Evolutionary conservation across 2,113 vertebrate genomes (phyloP).

Genomic region (Trogon surrucura): DNA sequence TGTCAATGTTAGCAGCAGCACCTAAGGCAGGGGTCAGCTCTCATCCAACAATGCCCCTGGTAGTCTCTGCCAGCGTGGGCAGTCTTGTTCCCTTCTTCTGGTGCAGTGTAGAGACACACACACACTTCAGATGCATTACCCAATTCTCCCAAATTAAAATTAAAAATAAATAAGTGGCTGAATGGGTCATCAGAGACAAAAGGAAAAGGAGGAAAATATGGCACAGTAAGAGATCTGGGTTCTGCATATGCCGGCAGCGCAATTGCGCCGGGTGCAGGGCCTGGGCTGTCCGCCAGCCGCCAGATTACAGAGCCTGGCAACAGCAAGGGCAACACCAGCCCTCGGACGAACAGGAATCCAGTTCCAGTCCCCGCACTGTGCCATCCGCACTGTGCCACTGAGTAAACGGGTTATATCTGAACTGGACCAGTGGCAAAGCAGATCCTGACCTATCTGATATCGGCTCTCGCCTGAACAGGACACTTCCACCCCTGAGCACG

Average conservation of each 20-base stretch:
- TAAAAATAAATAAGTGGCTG: not conserved
- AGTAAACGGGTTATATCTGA: not conserved
- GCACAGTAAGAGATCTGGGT: not conserved
- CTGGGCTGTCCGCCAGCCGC: not conserved
- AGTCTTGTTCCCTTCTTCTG: not conserved
- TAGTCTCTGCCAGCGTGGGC: not conserved
- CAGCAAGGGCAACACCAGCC: not conserved
- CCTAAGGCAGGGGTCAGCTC: not conserved
- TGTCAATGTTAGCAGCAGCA: not conserved
- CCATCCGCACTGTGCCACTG: not conserved
- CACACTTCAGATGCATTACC: not conserved
- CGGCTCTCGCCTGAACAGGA: not conserved
- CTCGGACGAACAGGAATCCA: not conserved
- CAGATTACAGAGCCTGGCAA: not conserved
- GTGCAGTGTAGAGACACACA: not conserved
- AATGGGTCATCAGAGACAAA: not conserved
- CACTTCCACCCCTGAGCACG: accelerated
- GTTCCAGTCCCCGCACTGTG: not conserved
- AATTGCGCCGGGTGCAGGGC: not conserved
- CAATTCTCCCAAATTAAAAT: not conserved
- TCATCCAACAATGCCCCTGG: not conserved
- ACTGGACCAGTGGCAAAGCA: not conserved
- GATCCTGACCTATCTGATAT: not conserved
- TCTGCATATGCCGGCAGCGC: not conserved
- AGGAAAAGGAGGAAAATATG: not conserved